phyloP scores from a whole-genome alignment of 2,797 vertebrate species.

The Characodon lateralis region DNA sequence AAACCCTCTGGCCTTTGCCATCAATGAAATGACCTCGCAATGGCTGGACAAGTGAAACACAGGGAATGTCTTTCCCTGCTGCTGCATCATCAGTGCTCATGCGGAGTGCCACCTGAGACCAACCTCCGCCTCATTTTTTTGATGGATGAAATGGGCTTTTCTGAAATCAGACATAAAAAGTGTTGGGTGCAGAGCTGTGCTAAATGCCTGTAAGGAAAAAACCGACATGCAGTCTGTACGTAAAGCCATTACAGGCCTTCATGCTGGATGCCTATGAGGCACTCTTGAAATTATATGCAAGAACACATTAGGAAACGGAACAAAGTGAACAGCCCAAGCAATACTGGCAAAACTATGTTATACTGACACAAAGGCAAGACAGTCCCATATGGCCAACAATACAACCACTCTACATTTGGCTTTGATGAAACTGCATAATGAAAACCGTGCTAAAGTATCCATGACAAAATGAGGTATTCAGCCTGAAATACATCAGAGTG shows the following conservation, averaged over 20 bases:
- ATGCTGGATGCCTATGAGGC: conserved; percentile 53
- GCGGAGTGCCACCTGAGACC: conserved; percentile 54
- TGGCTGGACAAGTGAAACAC: conserved; percentile 37
- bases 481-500: conserved; percentile 41
- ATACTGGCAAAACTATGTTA: conserved; percentile 34
- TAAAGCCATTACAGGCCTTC: conserved; percentile 66
- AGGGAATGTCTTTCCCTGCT: conserved; percentile 24
- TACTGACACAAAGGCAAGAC: conserved; percentile 43
- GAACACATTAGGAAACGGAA: conserved; percentile 41
- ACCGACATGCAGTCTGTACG: conserved; percentile 48
- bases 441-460: conserved; percentile 44
- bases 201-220: conserved; percentile 61
- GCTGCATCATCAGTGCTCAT: conserved; percentile 36
- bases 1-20: conserved; percentile 27
- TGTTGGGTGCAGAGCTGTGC: conserved; percentile 47
- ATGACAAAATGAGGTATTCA: conserved; percentile 45
- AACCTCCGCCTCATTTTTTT: conserved; percentile 20
- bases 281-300: conserved; percentile 64
- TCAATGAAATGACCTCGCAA: conserved; percentile 48
- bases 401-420: conserved; percentile 25
- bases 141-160: conserved; percentile 36
- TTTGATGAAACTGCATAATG: conserved; percentile 29
- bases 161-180: conserved; percentile 49
- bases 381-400: conserved; percentile 31
- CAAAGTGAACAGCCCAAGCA: conserved; percentile 38